These are phyloP conservation scores for Hecatera dysodea DNA, from an alignment of 2,888 invertebrate species.

Conservation along the genomic window DNA sequence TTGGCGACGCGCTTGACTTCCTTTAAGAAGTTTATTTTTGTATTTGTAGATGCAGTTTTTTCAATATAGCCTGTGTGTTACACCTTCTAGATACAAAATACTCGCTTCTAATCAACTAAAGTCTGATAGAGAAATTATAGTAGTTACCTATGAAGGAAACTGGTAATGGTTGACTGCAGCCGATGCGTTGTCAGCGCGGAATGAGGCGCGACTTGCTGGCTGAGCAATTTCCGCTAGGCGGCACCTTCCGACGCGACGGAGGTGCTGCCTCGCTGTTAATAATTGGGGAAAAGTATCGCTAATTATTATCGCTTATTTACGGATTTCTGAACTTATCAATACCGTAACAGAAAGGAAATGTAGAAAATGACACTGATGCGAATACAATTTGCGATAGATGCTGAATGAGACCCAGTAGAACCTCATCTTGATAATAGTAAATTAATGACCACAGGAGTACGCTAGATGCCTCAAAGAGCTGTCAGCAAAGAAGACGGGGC, in stretches of 20 bases:
- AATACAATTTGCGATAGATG: not conserved
- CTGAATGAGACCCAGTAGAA: not conserved
- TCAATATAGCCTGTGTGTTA: too few relatives aligned
- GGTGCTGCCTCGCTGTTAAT: constrained; percentile 18
- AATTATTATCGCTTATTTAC: constrained; percentile 25
- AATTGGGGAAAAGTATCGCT: constrained; percentile 50
- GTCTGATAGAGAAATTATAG: constrained; percentile 51
- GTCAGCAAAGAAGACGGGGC: too few relatives aligned
- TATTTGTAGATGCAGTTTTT: too few relatives aligned
- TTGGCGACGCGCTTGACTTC: too few relatives aligned
- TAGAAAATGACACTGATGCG: not conserved
- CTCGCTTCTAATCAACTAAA: constrained; percentile 3
- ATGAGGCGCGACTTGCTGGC: constrained; percentile 55
- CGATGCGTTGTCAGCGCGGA: constrained; percentile 45
- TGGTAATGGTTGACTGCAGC: constrained; percentile 33
- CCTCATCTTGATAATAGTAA: too few relatives aligned
- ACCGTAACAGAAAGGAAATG: not conserved
- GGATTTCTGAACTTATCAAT: not conserved
- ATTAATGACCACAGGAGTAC: too few relatives aligned
- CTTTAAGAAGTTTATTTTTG: too few relatives aligned
- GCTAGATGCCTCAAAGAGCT: too few relatives aligned
- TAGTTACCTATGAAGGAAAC: constrained; percentile 37
- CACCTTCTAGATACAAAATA: not conserved
- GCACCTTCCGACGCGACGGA: constrained; percentile 46
- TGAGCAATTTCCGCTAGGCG: constrained; percentile 65